Evolutionary conservation across 2,113 vertebrate genomes (phyloP).

Genomic region (Perca schrenkii): DNA sequence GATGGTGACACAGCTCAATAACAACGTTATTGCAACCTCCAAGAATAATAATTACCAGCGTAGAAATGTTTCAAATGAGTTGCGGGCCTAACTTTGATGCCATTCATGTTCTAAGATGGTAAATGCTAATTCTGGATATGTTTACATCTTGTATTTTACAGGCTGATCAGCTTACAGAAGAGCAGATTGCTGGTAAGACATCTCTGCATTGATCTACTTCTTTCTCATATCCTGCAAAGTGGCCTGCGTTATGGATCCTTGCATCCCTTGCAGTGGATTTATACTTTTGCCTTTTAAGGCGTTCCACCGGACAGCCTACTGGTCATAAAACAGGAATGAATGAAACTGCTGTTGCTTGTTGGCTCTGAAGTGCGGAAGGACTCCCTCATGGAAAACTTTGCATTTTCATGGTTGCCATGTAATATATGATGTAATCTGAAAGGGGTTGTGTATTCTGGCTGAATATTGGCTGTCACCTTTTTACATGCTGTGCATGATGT

Average conservation of each 20-base stretch:
- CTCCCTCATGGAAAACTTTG: conserved; percentile 70
- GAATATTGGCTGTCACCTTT: conserved; percentile 20
- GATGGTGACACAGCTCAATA: not conserved
- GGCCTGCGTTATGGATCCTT: conserved; percentile 68
- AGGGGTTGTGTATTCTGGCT: conserved; percentile 21
- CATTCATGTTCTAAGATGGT: accelerated
- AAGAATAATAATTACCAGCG: not conserved
- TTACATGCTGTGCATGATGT: conserved; percentile 12
- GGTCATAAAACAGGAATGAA: conserved; percentile 78
- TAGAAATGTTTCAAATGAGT: not conserved
- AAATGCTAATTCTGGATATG: not conserved
- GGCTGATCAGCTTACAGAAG: conserved; percentile 99
- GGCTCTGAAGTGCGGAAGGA: conserved; percentile 51
- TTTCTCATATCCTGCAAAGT: conserved; percentile 51
- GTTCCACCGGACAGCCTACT: conserved; percentile 61
- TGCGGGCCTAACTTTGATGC: not conserved
- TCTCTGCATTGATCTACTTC: conserved; percentile 58
- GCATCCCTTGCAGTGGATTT: conserved; percentile 75
- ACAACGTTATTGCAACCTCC: not conserved
- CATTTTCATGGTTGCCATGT: conserved; percentile 66
- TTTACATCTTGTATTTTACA: conserved; percentile 66
- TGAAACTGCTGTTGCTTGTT: conserved; percentile 67
- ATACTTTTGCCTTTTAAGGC: conserved; percentile 85
- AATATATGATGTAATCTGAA: conserved; percentile 77
- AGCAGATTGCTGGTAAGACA: conserved; percentile 98